Evolutionary conservation across 92 coral and sea anemone species (phyloP), one percentile per base, ranked within the genome.

Genomic region (Umimayanthus kanabou): DNA sequence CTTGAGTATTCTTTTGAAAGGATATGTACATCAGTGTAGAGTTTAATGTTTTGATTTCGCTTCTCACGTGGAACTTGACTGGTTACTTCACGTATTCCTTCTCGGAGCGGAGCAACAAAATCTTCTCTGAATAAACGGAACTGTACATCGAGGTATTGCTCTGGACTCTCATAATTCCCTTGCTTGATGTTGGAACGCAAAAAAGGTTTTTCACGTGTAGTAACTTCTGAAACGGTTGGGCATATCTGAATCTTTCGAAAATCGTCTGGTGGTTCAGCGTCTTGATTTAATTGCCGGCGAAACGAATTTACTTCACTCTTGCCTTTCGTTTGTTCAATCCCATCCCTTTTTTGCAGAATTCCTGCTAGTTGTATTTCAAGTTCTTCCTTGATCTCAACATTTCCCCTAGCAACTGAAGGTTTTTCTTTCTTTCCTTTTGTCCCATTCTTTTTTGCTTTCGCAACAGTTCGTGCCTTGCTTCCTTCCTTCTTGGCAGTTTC

Each of bases 91-190:
- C 50, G 88, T n/a, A 95, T 91, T 1, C 98, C 98, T 33, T 93
- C 96, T 39, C 96, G 91, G 3, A 95, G 42, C 4, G 98, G 98
- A 78, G 92, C 93, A 58, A 95, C 90, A 80, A 93, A 95, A 71
- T 95, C 98, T 77, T 92, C 98, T 43, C 98, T 79, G 22, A 93
- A 89, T 20, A 95, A 88, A 33, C 98, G 92, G 69, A 95, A 95
- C 87, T 95, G 98, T 11, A 95, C 95, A 89, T 95, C 98, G 18
- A 95, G 95, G 37, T 95, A 95, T 88, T 93, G 94, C 43, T 92
- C 93, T 10, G 85, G 89, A 25, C 90, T 92, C 5, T 83, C 85
- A 45, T 90, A 95, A 39, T 89, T 82, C n/a, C 98, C 98, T 55
- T 86, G 69, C 13, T 75, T 80, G 25, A 95, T 90, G 82, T 95